Evolutionary conservation across 2,797 vertebrate species (phyloP).

Genomic region (Spinibarbus caldwelli): DNA sequence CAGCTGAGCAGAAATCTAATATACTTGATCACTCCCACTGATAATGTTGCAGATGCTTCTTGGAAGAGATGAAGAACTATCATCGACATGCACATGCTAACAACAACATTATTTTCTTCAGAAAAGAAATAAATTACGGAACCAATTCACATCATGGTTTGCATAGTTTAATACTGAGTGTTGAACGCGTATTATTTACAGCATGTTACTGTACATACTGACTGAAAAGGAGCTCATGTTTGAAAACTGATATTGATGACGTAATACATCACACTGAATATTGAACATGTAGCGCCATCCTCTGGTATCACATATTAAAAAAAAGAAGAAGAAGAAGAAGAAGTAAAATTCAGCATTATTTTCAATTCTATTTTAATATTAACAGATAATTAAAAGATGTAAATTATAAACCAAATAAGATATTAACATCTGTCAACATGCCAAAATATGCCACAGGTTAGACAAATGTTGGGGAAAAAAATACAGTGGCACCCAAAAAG

Average conservation of each 20-base stretch:
- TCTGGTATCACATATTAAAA: neutral
- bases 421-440: neutral
- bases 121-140: too few relatives aligned
- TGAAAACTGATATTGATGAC: neutral
- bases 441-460: neutral
- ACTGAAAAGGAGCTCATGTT: neutral
- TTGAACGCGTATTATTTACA: neutral
- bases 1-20: constrained; percentile 59
- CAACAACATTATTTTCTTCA: neutral
- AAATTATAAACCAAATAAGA: too few relatives aligned
- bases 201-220: too few relatives aligned
- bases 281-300: constrained; percentile 12
- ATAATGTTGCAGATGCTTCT: constrained; percentile 54
- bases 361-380: too few relatives aligned
- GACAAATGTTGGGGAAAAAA: neutral
- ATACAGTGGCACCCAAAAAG: too few relatives aligned
- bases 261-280: neutral
- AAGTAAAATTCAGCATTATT: too few relatives aligned
- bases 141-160: neutral
- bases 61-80: constrained; percentile 41
- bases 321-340: too few relatives aligned
- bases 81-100: neutral
- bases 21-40: constrained; percentile 37
- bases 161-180: neutral
- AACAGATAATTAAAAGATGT: neutral